Base-by-base conservation (phyloP, 1,140 invertebrate species). In the Listronotus bonariensis region DNA sequence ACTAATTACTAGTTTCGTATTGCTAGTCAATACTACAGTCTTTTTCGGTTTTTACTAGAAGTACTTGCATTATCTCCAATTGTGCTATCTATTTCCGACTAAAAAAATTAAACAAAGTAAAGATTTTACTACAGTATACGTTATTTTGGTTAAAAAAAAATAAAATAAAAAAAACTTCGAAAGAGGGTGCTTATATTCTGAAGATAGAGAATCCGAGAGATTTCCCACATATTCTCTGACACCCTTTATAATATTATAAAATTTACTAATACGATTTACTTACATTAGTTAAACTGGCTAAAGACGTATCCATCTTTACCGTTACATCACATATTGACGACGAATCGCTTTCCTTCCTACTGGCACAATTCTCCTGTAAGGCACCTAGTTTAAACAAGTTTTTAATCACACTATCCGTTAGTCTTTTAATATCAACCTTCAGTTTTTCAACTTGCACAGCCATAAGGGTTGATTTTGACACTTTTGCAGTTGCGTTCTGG, bases 1-100 rank as follows among this genome's bases (percentile, higher is more conserved):
- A 68, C 87, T 92, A 15, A 92, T 81, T 55, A 83, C 78, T 17
- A 91, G 79, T 46, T 81, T 75, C 6, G 82, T 85, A 32, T 81
- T 70, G 55, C 78, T 78, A 4, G 68, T 68, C 11, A 84, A 63
- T 5, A 71, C 65, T 38, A 70, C 45, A 18, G 55, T 63, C 49
- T 41, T 69, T n/a, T 66, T 69, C 38, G 42, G 38, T 45, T 55
- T 68, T n/a, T 17, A n/a, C n/a, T 38, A 15, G 32, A 43, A 6
- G 17, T 65, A 31, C 20, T 49, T 18, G 46, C 1, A 49, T 3
- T n/a, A 20, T n/a, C 46, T 11, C 6, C 14, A n/a, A 26, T 14
- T 9, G 20, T 18, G 26, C 14, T 52, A 17, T 52, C 49, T 32
- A 14, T 9, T 20, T 45, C 26, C 15, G 31, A 34, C 55, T 20